A percentile compares a stretch with the other conserved stretches of the same genome.
These are phyloP conservation scores for Triplophysa rosa DNA, from an alignment of 2,113 vertebrate species.

Conservation along the genomic window DNA sequence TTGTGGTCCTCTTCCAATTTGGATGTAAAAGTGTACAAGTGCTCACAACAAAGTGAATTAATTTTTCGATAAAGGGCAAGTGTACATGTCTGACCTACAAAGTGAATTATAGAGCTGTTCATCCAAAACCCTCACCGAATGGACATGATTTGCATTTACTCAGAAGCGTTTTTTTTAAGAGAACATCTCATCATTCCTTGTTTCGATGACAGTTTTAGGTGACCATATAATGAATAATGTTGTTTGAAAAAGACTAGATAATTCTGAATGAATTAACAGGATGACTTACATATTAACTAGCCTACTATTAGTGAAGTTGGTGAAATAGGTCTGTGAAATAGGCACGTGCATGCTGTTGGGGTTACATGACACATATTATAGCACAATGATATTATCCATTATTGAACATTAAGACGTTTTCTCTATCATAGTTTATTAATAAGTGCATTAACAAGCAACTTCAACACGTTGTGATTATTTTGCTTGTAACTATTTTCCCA, in stretches of 20 bases:
- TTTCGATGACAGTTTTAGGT: not conserved
- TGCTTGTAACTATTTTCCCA: conserved; percentile 67
- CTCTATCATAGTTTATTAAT: conserved; percentile 78
- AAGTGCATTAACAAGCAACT: conserved; percentile 71
- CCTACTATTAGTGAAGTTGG: conserved; percentile 66
- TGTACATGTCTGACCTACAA: conserved; percentile 46
- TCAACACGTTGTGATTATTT: conserved; percentile 69
- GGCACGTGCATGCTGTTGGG: not conserved
- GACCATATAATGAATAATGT: too few relatives aligned
- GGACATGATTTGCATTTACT: not conserved
- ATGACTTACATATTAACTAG: conserved; percentile 54
- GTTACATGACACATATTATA: conserved; percentile 70
- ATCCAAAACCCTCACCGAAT: not conserved
- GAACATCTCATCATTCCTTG: not conserved
- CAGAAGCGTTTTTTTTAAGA: not conserved
- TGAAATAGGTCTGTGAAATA: conserved; percentile 49
- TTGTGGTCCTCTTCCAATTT: conserved; percentile 53
- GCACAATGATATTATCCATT: conserved; percentile 75
- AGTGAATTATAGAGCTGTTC: conserved; percentile 39
- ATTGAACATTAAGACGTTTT: conserved; percentile 80
- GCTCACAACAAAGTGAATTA: conserved; percentile 51
- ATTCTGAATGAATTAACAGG: not conserved
- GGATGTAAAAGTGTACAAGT: conserved; percentile 31
- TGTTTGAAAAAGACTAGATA: too few relatives aligned
- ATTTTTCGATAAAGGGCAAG: conserved; percentile 42